Base-by-base conservation (phyloP, 2,797 vertebrate species). In the Pseudochaenichthys georgianus region DNA sequence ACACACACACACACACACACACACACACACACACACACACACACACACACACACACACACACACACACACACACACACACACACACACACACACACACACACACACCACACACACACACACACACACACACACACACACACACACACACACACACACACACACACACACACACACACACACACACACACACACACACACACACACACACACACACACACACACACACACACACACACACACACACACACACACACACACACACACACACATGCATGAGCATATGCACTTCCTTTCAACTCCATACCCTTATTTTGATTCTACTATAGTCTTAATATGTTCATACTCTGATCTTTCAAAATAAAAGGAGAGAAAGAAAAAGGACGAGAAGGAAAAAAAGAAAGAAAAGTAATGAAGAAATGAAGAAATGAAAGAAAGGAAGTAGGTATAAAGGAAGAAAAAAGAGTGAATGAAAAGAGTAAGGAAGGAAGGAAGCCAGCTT, bases 281-380 rank as follows among this genome's bases (percentile, higher is more conserved):
- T 42, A 51, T 55, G 43, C 34, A 52, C 62, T 21, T 52, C 45
- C 13, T 65, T 34, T 57, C 43, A 38, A 52, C 48, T 57, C 65
- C 45, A 41, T 9, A 58, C 38, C 61, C 64, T 72, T 42, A 57
- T 66, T 75, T 43, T 78, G 13, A 53, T 63, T 58, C 12, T 19
- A 47, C 34, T 21, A 31, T 61, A 19, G 62, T 67, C 50, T 60
- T 63, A 62, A 11, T 46, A 11, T 55, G 62, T 70, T 65, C 19
- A 50, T 28, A 19, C 9, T 57, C 46, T 67, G n/a, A 52, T 53
- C 19, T 48, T 8, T n/a, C 13, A 48, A 41, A 28, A 50, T 4
- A n/a, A 12, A 46, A 38, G 2, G 31, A 10, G 28, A 38, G 9
- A 15, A 21, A 41, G n/a, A n/a, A 51, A 58, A 1, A 38, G 4